These are phyloP conservation scores for Fregata magnificens DNA, from an alignment of 2,113 vertebrate genomes.

Conservation along the genomic window DNA sequence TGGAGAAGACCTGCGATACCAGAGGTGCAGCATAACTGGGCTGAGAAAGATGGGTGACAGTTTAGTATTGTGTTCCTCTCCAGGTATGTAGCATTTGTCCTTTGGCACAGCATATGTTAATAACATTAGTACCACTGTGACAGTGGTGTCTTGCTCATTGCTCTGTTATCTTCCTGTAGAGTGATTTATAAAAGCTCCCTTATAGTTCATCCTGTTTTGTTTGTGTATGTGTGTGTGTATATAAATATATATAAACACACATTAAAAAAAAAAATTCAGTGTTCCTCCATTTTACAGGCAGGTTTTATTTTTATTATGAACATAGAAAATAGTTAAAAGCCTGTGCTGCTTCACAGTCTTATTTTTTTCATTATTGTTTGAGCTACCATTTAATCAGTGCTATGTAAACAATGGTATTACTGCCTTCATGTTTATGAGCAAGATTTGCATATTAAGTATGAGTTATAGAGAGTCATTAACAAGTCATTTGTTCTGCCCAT, in stretches of 20 bases:
- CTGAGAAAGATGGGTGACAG: fast-evolving
- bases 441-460: not conserved
- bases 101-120: not conserved
- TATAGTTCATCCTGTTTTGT: not conserved
- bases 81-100: not conserved
- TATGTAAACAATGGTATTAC: not conserved
- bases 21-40: not conserved
- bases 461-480: not conserved
- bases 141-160: not conserved
- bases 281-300: not conserved
- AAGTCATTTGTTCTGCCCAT: not conserved
- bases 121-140: not conserved
- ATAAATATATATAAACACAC: not conserved
- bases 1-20: not conserved
- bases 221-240: not conserved
- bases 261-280: not conserved
- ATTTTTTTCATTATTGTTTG: not conserved
- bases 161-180: not conserved
- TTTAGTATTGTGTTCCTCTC: not conserved
- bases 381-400: not conserved
- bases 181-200: not conserved
- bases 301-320: not conserved
- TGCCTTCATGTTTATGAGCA: not conserved
- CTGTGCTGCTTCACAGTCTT: not conserved
- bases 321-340: not conserved